Evolutionary conservation across 2,113 vertebrate species (phyloP), one percentile per base, ranked within the genome.

Genomic region (Origma solitaria): DNA sequence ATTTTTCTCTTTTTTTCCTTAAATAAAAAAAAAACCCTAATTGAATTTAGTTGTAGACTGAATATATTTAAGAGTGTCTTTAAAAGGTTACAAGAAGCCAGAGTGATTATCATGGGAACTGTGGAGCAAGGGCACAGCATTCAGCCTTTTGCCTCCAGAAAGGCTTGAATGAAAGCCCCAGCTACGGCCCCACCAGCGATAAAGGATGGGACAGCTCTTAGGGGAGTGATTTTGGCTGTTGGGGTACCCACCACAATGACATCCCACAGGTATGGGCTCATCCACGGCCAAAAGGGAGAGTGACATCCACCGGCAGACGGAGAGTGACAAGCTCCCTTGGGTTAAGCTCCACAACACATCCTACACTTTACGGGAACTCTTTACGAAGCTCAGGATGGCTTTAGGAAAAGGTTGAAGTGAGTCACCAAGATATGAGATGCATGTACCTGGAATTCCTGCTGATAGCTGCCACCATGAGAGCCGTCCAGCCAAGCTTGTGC

Each of bases 391-490:
- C 24, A 15, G 7, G 1, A 2, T 4, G 40, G 28, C 13, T 44
- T 38, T 12, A 53, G 57, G 10, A 42, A n/a, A 10, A 28, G 22
- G 38, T 0, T 7, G n/a, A 25, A 51, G 37, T 2, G 44, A n/a
- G 38, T 22, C 22, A 19, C 7, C n/a, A 3, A 0, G 6, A 68
- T 0, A 5, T 47, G 0, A 30, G 27, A 44, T 0, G 10, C 17
- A 84, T 97, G 70, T 56, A 99, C 99, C 98, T 98, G 96, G 98
- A 97, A n/a, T 99, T 98, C 69, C 98, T 97, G 97, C 98, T 99
- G 96, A 99, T 99, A 10, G 99, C 98, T 12, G 99, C 99, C 90
- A 99, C 99, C 99, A 99, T 99, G 44, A 99, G 98, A 18, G 99
- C 94, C 0, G 99, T 99, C 99, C 99, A 99, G 49, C 99, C 99